A percentile compares a stretch with the other conserved stretches of the same genome.
Conservation (phyloP, 2,113 vertebrate genomes). For the Brachypteracias leptosomus region DNA sequence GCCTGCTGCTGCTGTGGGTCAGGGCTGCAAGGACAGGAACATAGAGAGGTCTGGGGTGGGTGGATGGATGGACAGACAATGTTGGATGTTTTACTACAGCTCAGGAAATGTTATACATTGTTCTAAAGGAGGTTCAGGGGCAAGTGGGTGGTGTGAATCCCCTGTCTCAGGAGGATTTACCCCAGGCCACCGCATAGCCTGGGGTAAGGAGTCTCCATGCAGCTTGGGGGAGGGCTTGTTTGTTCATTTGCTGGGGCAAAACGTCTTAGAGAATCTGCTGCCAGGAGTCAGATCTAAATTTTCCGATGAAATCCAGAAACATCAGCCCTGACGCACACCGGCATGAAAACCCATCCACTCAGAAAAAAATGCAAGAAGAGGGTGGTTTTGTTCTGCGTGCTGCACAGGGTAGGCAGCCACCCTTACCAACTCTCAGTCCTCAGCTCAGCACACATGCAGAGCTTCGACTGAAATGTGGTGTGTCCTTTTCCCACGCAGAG, state of each 20-base stretch:
- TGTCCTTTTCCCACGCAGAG: neutral
- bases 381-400: neutral
- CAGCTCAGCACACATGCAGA: neutral
- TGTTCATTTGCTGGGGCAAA: neutral
- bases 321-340: fast-evolving
- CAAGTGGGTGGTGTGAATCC: neutral
- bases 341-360: neutral
- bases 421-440: neutral
- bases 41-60: neutral
- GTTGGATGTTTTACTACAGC: neutral
- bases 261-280: neutral
- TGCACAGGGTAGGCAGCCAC: neutral
- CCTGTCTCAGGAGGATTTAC: neutral
- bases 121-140: neutral
- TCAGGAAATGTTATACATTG: neutral
- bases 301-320: neutral
- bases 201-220: neutral
- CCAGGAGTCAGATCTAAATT: neutral
- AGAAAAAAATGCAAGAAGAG: neutral
- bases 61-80: fast-evolving
- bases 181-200: neutral
- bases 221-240: neutral
- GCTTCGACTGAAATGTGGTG: neutral
- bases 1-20: neutral
- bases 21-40: neutral